Percentiles rank a stretch among this genome's conserved stretches.
Conservation (phyloP, 2,113 vertebrate species). For the Rhea americana region DNA sequence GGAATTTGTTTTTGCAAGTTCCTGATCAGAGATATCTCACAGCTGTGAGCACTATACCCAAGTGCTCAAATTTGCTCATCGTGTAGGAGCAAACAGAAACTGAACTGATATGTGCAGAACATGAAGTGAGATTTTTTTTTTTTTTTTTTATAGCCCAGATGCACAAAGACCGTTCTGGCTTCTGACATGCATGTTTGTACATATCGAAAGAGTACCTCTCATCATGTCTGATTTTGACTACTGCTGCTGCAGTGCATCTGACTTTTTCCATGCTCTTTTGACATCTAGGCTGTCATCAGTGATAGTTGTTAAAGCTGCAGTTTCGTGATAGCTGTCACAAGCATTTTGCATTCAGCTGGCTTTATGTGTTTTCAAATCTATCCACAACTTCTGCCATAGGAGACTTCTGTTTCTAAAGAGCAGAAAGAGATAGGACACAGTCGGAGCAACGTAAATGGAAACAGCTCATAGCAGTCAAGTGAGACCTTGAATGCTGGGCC, state of each 20-base stretch:
- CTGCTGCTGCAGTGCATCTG: background rate
- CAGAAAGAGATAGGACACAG: background rate
- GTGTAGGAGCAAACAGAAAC: background rate
- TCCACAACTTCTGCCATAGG: background rate
- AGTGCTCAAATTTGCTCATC: background rate
- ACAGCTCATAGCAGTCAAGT: background rate
- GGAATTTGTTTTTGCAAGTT: background rate
- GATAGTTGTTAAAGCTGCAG: background rate
- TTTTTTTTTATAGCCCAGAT: background rate
- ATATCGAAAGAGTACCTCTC: background rate
- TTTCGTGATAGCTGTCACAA: slow-evolving; percentile 28
- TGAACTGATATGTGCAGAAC: background rate
- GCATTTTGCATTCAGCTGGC: slow-evolving; percentile 9
- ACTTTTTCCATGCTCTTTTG: background rate
- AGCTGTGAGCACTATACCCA: background rate
- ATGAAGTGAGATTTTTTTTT: background rate
- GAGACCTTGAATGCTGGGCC: fast-evolving
- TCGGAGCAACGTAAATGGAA: background rate
- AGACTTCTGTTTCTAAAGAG: slow-evolving; percentile 9
- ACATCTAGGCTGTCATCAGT: slow-evolving; percentile 8
- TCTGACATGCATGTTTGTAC: background rate
- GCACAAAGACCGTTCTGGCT: slow-evolving; percentile 40
- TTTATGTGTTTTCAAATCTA: background rate
- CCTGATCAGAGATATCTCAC: slow-evolving; percentile 35
- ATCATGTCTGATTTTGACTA: background rate